Evolutionary conservation across 2,888 invertebrate genomes (phyloP).

Genomic region (Amphipyra tragopoginis): DNA sequence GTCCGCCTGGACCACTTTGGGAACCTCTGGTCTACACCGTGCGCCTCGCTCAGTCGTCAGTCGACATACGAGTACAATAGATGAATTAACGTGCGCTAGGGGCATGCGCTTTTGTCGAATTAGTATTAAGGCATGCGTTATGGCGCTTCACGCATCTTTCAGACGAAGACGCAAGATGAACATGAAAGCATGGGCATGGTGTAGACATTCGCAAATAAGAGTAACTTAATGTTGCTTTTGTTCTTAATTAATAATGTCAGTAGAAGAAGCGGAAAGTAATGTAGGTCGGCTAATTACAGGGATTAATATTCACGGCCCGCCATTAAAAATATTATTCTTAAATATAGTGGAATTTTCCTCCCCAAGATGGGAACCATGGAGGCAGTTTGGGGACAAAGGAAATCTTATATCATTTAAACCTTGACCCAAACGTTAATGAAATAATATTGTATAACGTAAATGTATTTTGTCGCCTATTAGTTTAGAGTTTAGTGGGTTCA

Average conservation of each 20-base stretch:
- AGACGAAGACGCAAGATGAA: too few species aligned
- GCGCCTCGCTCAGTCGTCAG: too few species aligned
- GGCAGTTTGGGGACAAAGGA: background rate
- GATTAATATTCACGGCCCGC: conserved; percentile 22
- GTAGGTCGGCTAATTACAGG: conserved; percentile 49
- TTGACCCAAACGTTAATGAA: background rate
- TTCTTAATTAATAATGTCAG: conserved; percentile 38
- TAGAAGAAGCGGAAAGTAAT: conserved; percentile 36
- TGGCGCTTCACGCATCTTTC: too few species aligned
- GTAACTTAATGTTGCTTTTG: conserved; percentile 10
- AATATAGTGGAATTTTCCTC: background rate
- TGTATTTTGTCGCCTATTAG: background rate
- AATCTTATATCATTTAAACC: background rate
- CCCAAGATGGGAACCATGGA: background rate
- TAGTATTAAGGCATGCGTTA: too few species aligned
- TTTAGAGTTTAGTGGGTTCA: too few species aligned
- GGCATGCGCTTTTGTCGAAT: too few species aligned
- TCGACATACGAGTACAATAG: too few species aligned
- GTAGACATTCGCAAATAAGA: conserved; percentile 3
- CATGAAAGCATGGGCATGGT: too few species aligned
- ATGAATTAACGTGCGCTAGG: too few species aligned
- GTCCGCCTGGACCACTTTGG: too few species aligned
- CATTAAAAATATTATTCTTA: conserved; percentile 26
- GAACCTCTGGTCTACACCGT: too few species aligned
- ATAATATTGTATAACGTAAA: background rate